phyloP scores from a whole-genome alignment of 2,797 vertebrate species.

The Enoplosus armatus region DNA sequence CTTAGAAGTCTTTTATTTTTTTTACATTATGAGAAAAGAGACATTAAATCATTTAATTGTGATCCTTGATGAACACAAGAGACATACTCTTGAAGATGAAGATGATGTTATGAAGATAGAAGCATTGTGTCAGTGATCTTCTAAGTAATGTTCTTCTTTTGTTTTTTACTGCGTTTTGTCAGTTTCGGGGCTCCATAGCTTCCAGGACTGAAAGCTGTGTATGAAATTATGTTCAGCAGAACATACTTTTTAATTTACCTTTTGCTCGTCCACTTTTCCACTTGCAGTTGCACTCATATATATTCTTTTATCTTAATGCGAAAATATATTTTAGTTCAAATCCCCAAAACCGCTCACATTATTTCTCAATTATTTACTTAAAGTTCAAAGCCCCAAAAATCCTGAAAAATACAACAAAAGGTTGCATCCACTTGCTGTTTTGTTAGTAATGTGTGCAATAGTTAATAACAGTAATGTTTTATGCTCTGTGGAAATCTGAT shows the following conservation, averaged over 20 bases:
- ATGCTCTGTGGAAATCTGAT: slow-evolving; percentile 40
- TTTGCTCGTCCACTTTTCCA: neutral
- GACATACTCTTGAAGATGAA: neutral
- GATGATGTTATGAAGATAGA: neutral
- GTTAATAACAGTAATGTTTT: slow-evolving; percentile 36
- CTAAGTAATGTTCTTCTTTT: neutral
- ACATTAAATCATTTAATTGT: neutral
- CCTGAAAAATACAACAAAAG: slow-evolving; percentile 21
- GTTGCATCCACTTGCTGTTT: slow-evolving; percentile 7
- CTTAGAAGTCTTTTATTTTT: no score
- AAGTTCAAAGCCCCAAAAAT: slow-evolving; percentile 16
- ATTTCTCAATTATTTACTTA: no score
- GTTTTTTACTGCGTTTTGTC: slow-evolving; percentile 5
- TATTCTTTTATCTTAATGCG: slow-evolving; percentile 1
- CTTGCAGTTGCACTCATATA: slow-evolving; percentile 6
- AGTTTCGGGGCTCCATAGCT: neutral
- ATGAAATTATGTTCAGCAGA: slow-evolving; percentile 19
- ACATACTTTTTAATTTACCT: slow-evolving; percentile 16
- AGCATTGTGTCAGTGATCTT: neutral
- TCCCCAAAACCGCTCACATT: neutral
- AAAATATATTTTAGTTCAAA: slow-evolving; percentile 16
- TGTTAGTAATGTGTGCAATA: slow-evolving; percentile 1
- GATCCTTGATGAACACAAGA: slow-evolving; percentile 1
- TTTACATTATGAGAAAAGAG: neutral
- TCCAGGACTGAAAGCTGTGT: neutral